Conservation (phyloP, 2,888 invertebrate genomes). For the Sceliomorpha sp. region DNA sequence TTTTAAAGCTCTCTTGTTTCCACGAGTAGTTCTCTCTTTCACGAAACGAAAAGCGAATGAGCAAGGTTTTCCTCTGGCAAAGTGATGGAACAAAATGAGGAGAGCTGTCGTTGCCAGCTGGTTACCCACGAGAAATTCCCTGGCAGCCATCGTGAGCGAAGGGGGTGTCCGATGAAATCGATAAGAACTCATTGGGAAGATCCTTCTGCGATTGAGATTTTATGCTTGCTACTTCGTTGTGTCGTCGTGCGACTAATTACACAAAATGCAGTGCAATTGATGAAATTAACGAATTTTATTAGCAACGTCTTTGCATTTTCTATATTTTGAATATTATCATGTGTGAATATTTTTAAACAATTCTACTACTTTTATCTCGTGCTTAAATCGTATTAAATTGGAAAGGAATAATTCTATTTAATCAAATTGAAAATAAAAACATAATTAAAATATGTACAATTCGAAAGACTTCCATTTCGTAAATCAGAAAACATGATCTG, state of each 20-base stretch:
- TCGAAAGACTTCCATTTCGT: no score
- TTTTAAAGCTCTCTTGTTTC: conserved; percentile 42
- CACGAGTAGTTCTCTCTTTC: conserved; percentile 32
- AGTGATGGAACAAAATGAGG: conserved; percentile 64
- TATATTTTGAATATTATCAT: no score
- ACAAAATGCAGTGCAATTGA: conserved; percentile 9
- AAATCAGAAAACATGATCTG: no score
- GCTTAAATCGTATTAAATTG: no score
- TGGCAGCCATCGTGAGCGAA: conserved; percentile 64
- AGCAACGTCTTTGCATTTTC: no score
- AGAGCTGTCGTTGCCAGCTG: conserved; percentile 75
- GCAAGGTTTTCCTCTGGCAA: conserved; percentile 43
- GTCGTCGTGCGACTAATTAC: conserved; percentile 19
- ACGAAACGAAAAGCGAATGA: conserved; percentile 43
- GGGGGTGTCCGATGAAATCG: conserved; percentile 71
- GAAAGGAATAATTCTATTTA: no score
- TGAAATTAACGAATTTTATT: no score
- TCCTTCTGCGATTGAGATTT: conserved; percentile 48
- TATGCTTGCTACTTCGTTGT: conserved; percentile 26
- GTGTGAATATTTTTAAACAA: no score
- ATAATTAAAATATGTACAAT: no score
- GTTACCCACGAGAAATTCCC: conserved; percentile 74
- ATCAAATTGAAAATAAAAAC: no score
- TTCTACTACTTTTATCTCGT: no score
- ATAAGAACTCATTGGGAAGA: conserved; percentile 61